These are phyloP conservation scores for Scomberomorus guttatus DNA, from an alignment of 2,797 vertebrate genomes.

Conservation along the genomic window DNA sequence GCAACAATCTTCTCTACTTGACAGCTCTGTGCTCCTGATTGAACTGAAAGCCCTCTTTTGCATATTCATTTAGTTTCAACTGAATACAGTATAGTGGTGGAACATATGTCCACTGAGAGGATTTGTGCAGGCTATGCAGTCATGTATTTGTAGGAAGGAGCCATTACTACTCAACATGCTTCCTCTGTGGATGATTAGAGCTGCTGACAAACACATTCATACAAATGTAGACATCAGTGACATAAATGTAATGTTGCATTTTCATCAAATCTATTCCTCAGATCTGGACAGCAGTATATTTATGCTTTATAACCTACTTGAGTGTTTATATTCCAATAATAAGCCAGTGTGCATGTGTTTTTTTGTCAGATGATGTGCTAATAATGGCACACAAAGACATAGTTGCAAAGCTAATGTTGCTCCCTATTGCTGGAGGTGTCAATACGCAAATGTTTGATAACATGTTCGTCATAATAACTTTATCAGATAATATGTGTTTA, in stretches of 20 bases:
- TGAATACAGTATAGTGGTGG: constrained; percentile 45
- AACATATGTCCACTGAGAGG: constrained; percentile 57
- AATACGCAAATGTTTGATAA: no score
- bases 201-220: constrained; percentile 16
- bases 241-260: neutral
- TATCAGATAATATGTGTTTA: neutral
- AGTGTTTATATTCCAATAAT: constrained; percentile 1
- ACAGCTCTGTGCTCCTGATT: constrained; percentile 78
- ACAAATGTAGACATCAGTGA: neutral
- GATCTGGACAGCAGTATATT: neutral
- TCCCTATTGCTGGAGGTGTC: neutral
- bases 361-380: neutral
- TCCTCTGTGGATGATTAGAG: constrained; percentile 28
- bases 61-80: constrained; percentile 75
- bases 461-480: no score
- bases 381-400: neutral
- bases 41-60: constrained; percentile 78
- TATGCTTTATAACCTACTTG: neutral
- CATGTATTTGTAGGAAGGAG: constrained; percentile 25
- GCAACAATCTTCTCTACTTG: constrained; percentile 82
- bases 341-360: neutral
- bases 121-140: constrained; percentile 15
- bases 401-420: neutral
- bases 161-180: constrained; percentile 20
- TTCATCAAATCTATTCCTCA: no score